These are phyloP conservation scores for Tinamus major DNA, from an alignment of 2,797 vertebrate species.

Conservation along the genomic window DNA sequence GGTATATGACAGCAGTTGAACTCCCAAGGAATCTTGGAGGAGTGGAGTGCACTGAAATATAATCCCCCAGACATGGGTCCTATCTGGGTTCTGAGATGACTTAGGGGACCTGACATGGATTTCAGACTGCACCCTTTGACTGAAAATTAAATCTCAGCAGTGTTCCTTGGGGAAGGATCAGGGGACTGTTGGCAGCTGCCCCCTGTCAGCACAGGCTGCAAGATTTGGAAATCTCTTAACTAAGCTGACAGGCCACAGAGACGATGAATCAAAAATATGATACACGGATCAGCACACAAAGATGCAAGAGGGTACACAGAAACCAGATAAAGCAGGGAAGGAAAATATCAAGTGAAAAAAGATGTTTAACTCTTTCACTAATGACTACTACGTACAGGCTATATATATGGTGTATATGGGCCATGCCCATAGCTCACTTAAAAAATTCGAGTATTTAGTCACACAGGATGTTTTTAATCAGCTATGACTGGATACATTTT, in stretches of 20 bases:
- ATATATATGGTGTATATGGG: neutral
- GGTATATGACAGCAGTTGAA: slow-evolving; percentile 32
- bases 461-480: neutral
- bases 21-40: slow-evolving; percentile 68
- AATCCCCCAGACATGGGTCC: slow-evolving; percentile 73
- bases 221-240: slow-evolving; percentile 86
- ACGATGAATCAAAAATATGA: slow-evolving; percentile 82
- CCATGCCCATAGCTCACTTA: neutral
- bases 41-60: slow-evolving; percentile 66
- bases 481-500: slow-evolving; percentile 17
- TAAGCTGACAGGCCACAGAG: slow-evolving; percentile 84
- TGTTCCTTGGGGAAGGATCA: slow-evolving; percentile 82
- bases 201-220: slow-evolving; percentile 81
- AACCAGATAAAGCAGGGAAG: slow-evolving; percentile 57
- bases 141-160: slow-evolving; percentile 84
- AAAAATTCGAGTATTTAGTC: neutral
- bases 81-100: slow-evolving; percentile 77
- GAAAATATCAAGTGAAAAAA: slow-evolving; percentile 53
- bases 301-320: slow-evolving; percentile 55
- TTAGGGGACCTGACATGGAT: slow-evolving; percentile 82
- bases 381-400: neutral
- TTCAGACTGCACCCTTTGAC: slow-evolving; percentile 81
- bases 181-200: slow-evolving; percentile 84
- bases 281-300: slow-evolving; percentile 79
- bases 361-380: slow-evolving; percentile 71